Percentiles rank a stretch among this genome's conserved stretches.
Evolutionary conservation across 2,113 vertebrate species (phyloP).

Genomic region (Leuciscus idus): DNA sequence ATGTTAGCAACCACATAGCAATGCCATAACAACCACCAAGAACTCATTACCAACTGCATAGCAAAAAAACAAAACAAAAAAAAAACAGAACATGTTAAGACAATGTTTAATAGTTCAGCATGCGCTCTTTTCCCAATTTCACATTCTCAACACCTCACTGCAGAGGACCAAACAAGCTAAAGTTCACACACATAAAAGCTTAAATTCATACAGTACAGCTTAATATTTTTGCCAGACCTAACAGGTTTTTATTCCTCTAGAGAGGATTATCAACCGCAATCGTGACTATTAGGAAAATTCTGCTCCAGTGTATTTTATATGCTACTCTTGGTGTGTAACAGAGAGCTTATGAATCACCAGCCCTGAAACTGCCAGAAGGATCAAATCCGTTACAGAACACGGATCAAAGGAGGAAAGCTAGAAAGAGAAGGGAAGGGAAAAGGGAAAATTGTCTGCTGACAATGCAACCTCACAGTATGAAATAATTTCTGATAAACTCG

Average conservation of each 20-base stretch:
- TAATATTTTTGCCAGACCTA: slow-evolving; percentile 25
- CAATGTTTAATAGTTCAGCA: too few species aligned
- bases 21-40: background rate
- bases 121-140: background rate
- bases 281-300: background rate
- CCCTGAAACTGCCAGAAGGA: background rate
- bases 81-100: background rate
- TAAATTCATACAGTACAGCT: slow-evolving; percentile 6
- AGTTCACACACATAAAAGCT: background rate
- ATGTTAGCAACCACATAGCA: background rate
- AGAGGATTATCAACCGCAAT: slow-evolving; percentile 21
- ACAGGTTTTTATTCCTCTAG: background rate
- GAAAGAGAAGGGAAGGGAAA: background rate
- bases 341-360: slow-evolving; percentile 16
- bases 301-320: slow-evolving; percentile 9
- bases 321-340: slow-evolving; percentile 11
- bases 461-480: background rate
- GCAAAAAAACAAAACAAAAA: too few species aligned
- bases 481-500: slow-evolving; percentile 21
- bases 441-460: slow-evolving; percentile 29
- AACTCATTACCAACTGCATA: background rate
- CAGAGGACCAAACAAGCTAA: background rate
- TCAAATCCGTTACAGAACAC: background rate
- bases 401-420: slow-evolving; percentile 9
- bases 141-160: background rate